Percentiles rank a stretch among this genome's conserved stretches.
These are phyloP conservation scores for Epinephelus coioides DNA, from an alignment of 2,797 vertebrate species.

Conservation along the genomic window DNA sequence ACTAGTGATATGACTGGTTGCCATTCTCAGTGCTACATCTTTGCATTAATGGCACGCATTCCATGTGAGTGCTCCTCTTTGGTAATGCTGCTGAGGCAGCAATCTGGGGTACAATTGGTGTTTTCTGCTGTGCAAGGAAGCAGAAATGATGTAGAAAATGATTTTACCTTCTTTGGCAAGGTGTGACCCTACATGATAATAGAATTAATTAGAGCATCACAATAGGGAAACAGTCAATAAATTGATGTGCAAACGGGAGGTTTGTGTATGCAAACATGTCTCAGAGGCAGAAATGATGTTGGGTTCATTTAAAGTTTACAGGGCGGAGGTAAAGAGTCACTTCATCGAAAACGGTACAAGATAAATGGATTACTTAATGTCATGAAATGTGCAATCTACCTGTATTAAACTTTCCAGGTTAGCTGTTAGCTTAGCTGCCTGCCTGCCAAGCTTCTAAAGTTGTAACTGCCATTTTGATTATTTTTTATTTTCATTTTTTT, in stretches of 20 bases:
- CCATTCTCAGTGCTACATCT: conserved; percentile 36
- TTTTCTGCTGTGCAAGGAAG: conserved; percentile 11
- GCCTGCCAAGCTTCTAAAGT: background rate
- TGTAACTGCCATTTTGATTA: background rate
- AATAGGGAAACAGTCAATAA: background rate
- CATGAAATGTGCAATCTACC: background rate
- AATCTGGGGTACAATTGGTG: background rate
- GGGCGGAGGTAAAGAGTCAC: background rate
- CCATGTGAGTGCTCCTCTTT: conserved; percentile 11
- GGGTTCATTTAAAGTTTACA: background rate
- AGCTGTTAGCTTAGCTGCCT: background rate
- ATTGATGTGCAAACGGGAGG: background rate
- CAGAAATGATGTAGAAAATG: background rate
- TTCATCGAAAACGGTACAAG: background rate
- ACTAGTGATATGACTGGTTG: conserved; percentile 46
- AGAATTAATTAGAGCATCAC: conserved; percentile 6
- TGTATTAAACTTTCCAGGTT: background rate
- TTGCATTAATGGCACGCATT: conserved; percentile 23
- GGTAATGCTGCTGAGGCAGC: conserved; percentile 26
- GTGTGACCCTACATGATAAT: background rate
- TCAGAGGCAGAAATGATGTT: background rate
- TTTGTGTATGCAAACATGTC: conserved; percentile 6
- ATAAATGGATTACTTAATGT: background rate
- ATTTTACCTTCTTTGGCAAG: background rate
- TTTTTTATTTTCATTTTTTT: background rate